phyloP scores from a whole-genome alignment of 2,113 vertebrate species.

The Amphiprion percula region DNA sequence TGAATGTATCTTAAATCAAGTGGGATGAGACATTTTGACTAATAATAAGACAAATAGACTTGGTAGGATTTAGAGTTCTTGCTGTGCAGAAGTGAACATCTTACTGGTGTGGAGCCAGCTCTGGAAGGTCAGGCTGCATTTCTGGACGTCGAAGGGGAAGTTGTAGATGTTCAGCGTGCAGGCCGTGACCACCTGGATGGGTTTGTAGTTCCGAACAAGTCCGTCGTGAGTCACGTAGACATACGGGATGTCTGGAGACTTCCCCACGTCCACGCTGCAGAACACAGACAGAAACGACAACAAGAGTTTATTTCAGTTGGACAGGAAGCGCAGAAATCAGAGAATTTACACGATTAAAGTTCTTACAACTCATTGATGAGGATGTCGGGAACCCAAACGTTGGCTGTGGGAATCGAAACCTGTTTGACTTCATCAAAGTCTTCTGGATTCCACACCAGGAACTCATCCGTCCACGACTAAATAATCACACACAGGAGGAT shows the following conservation, averaged over 20 bases:
- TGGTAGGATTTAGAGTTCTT: too few relatives aligned
- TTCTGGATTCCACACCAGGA: slow-evolving; percentile 92
- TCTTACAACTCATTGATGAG: slow-evolving; percentile 99
- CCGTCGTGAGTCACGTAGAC: slow-evolving; percentile 91
- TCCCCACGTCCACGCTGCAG: slow-evolving; percentile 94
- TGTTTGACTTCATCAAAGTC: slow-evolving; percentile 92
- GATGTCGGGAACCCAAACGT: slow-evolving; percentile 97
- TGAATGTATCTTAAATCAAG: too few relatives aligned
- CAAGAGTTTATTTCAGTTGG: neutral
- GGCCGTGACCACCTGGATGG: slow-evolving; percentile 95
- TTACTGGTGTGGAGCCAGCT: slow-evolving; percentile 98
- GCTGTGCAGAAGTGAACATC: slow-evolving; percentile 33
- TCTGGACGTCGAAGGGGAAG: slow-evolving; percentile 98
- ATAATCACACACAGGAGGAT: neutral
- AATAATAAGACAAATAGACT: too few relatives aligned
- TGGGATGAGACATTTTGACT: too few relatives aligned
- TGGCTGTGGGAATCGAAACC: slow-evolving; percentile 90
- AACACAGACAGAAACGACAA: neutral
- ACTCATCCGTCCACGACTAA: slow-evolving; percentile 95
- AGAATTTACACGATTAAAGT: neutral
- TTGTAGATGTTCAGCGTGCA: slow-evolving; percentile 98
- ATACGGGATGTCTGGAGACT: slow-evolving; percentile 94
- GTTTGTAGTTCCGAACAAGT: slow-evolving; percentile 94
- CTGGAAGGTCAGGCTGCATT: slow-evolving; percentile 97
- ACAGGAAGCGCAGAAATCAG: accelerated